Evolutionary conservation across 2,888 invertebrate species (phyloP).

Genomic region (Melanophora roralis): DNA sequence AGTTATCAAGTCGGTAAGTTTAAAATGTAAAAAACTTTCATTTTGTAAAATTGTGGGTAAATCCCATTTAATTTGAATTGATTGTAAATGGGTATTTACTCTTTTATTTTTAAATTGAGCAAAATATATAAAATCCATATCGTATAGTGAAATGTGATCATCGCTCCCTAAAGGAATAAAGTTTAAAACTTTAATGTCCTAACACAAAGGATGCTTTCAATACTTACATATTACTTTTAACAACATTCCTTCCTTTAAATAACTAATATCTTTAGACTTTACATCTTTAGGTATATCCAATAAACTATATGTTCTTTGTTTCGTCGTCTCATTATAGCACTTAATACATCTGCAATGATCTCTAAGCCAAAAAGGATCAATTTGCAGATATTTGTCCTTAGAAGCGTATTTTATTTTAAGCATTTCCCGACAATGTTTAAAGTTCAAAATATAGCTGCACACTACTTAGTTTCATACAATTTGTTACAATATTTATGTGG

Average conservation of each 20-base stretch:
- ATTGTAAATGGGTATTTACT: constrained; percentile 40
- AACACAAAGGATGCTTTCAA: constrained; percentile 15
- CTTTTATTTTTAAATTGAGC: constrained; percentile 67
- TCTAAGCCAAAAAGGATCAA: constrained; percentile 74
- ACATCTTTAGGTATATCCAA: constrained; percentile 79
- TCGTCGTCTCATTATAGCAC: constrained; percentile 81
- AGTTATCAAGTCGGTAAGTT: constrained; percentile 78
- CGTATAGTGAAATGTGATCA: constrained; percentile 79
- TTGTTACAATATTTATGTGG: no score
- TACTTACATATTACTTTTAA: constrained; percentile 80
- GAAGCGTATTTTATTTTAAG: constrained; percentile 64
- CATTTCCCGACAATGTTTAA: constrained; percentile 57
- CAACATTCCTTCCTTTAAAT: constrained; percentile 69
- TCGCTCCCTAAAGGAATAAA: constrained; percentile 79
- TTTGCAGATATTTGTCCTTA: constrained; percentile 65
- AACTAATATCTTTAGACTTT: constrained; percentile 71
- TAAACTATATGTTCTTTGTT: constrained; percentile 80
- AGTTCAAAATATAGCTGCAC: no score
- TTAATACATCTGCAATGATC: constrained; percentile 79
- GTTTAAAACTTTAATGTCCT: constrained; percentile 27
- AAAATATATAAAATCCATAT: constrained; percentile 77
- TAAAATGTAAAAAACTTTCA: constrained; percentile 74
- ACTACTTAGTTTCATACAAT: no score
- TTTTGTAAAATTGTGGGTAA: constrained; percentile 76
- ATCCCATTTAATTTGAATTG: constrained; percentile 77